Conservation (phyloP, 2,888 invertebrate species). For the Chrysolina haemoptera region DNA sequence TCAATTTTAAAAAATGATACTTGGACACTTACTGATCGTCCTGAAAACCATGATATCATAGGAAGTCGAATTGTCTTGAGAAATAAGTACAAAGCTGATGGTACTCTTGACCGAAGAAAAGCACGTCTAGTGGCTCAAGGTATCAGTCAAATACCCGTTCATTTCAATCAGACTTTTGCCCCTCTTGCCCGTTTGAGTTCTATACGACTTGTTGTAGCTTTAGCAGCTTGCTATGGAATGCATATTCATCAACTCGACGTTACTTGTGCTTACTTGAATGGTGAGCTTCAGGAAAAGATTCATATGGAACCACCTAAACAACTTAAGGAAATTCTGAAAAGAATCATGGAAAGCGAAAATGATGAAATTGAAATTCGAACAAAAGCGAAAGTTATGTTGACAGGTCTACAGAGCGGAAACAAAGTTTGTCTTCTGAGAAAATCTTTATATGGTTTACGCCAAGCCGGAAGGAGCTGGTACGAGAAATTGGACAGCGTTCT, state of each 20-base stretch:
- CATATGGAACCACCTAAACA: slow-evolving; percentile 43
- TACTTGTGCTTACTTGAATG: slow-evolving; percentile 41
- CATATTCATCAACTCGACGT: too few relatives aligned
- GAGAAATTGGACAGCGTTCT: too few relatives aligned
- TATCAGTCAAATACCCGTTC: not conserved
- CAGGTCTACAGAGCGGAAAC: too few relatives aligned
- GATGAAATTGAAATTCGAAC: too few relatives aligned
- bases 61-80: too few relatives aligned
- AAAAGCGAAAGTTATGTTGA: too few relatives aligned
- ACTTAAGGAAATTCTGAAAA: not conserved
- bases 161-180: not conserved
- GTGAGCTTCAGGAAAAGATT: slow-evolving; percentile 40
- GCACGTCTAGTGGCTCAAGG: slow-evolving; percentile 18
- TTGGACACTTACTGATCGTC: slow-evolving; percentile 37
- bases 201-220: slow-evolving; percentile 36
- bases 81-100: slow-evolving; percentile 47
- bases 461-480: too few relatives aligned
- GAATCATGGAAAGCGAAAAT: not conserved
- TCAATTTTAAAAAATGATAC: slow-evolving; percentile 28
- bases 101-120: slow-evolving; percentile 40
- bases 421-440: too few relatives aligned
- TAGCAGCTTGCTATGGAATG: slow-evolving; percentile 40
- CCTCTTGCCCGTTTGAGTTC: too few relatives aligned
- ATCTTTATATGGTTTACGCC: too few relatives aligned
- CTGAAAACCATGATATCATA: slow-evolving; percentile 36